Conservation (phyloP, 2,888 invertebrate species). For the Hirudinaria manillensis region DNA sequence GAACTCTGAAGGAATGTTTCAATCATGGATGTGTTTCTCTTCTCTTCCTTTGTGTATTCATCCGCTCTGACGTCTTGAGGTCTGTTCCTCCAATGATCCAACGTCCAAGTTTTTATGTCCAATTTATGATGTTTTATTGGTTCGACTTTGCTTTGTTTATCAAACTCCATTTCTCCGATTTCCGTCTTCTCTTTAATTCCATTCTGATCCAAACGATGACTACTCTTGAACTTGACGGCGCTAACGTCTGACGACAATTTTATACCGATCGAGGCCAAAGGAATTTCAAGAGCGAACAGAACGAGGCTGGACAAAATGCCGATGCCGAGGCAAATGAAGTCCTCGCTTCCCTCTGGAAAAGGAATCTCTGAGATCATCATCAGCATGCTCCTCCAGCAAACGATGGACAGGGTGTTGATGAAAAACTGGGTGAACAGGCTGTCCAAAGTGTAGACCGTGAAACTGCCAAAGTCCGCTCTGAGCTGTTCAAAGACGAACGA, state of each 20-base stretch:
- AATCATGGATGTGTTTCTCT: too few species aligned
- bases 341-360: neutral
- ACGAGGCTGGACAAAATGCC: conserved; percentile 19
- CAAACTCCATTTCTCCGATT: neutral
- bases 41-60: too few species aligned
- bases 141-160: too few species aligned
- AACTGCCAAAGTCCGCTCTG: neutral
- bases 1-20: too few species aligned
- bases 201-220: neutral
- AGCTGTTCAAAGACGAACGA: neutral
- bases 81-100: too few species aligned
- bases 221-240: neutral
- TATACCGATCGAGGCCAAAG: neutral
- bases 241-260: neutral
- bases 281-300: conserved; percentile 25
- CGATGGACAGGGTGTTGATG: conserved; percentile 30
- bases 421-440: conserved; percentile 26
- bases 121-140: too few species aligned
- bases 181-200: neutral
- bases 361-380: conserved; percentile 1
- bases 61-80: too few species aligned
- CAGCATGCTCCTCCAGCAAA: conserved; percentile 33
- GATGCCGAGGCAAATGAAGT: conserved; percentile 20
- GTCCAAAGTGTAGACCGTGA: neutral
- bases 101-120: too few species aligned